Conservation (phyloP, 2,113 vertebrate species). For the Channa maculata region DNA sequence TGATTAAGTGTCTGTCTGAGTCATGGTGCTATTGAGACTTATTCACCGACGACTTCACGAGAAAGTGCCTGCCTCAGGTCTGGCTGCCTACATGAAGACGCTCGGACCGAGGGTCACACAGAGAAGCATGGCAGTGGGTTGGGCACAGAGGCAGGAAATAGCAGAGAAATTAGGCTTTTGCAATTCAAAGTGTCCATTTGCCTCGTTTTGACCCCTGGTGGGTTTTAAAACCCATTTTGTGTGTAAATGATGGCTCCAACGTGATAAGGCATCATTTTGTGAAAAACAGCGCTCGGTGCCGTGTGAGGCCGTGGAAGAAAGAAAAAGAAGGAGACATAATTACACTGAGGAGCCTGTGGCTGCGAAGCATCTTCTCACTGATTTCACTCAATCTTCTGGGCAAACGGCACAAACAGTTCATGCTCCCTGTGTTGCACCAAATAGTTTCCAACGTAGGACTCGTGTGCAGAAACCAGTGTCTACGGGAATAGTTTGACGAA, state of each 20-base stretch:
- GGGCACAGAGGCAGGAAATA: slow-evolving; percentile 47
- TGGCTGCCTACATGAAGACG: slow-evolving; percentile 42
- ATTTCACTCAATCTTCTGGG: slow-evolving; percentile 39
- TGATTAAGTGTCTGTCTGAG: slow-evolving; percentile 44
- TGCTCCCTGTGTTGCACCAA: slow-evolving; percentile 23
- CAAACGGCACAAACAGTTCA: slow-evolving; percentile 22
- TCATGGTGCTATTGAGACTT: slow-evolving; percentile 33
- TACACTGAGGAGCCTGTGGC: neutral
- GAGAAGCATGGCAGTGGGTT: slow-evolving; percentile 14
- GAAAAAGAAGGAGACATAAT: neutral
- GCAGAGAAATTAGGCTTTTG: slow-evolving; percentile 32
- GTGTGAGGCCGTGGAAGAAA: neutral
- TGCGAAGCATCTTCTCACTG: slow-evolving; percentile 2
- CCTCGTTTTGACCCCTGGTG: neutral
- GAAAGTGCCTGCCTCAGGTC: slow-evolving; percentile 43
- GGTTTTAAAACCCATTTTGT: slow-evolving; percentile 1
- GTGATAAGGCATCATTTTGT: neutral
- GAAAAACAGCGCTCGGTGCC: neutral
- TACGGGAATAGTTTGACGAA: too few species aligned
- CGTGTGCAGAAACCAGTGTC: too few species aligned
- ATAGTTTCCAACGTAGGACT: neutral
- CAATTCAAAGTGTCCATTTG: slow-evolving; percentile 1
- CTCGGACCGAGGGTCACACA: slow-evolving; percentile 45
- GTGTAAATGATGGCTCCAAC: slow-evolving; percentile 12
- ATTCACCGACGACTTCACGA: slow-evolving; percentile 39